A percentile compares a stretch with the other conserved stretches of the same genome.
phyloP scores from a whole-genome alignment of 2,797 vertebrate species.

The Gadopsis bispinosus region DNA sequence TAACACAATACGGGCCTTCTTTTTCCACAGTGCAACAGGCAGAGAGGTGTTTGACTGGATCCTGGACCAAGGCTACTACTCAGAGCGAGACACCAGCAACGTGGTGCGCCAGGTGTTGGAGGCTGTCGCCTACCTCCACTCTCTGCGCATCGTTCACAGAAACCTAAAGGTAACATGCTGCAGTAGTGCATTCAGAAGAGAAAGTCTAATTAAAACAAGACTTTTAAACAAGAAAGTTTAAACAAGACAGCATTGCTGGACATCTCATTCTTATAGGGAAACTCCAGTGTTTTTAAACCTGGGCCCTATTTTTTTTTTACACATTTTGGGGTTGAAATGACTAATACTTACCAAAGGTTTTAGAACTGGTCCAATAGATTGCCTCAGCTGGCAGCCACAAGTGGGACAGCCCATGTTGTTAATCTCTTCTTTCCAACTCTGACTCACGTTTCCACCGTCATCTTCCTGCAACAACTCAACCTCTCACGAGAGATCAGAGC shows the following conservation, averaged over 20 bases:
- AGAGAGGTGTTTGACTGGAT: conserved; percentile 99
- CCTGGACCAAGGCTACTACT: conserved; percentile 99
- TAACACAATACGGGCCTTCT: neutral
- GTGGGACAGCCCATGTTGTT: too few relatives aligned
- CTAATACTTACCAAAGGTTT: too few relatives aligned
- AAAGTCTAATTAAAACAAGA: neutral
- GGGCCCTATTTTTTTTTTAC: too few relatives aligned
- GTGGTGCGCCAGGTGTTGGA: conserved; percentile 97
- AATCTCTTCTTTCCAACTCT: too few relatives aligned
- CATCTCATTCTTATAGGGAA: neutral
- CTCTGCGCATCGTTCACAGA: conserved; percentile 95
- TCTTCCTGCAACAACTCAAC: too few relatives aligned
- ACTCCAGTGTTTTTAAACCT: too few relatives aligned
- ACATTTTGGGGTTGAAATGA: too few relatives aligned
- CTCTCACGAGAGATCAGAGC: too few relatives aligned
- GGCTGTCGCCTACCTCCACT: conserved; percentile 97
- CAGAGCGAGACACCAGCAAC: conserved; percentile 96
- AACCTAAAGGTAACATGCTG: conserved; percentile 92
- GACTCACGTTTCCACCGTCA: too few relatives aligned
- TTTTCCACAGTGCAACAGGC: conserved; percentile 90
- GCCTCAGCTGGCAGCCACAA: too few relatives aligned
- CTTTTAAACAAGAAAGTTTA: too few relatives aligned
- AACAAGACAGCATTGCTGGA: neutral
- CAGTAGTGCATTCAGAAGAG: neutral
- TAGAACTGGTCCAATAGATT: too few relatives aligned